Evolutionary conservation across 2,797 vertebrate genomes (phyloP).

Genomic region (Leptoclinus maculatus): DNA sequence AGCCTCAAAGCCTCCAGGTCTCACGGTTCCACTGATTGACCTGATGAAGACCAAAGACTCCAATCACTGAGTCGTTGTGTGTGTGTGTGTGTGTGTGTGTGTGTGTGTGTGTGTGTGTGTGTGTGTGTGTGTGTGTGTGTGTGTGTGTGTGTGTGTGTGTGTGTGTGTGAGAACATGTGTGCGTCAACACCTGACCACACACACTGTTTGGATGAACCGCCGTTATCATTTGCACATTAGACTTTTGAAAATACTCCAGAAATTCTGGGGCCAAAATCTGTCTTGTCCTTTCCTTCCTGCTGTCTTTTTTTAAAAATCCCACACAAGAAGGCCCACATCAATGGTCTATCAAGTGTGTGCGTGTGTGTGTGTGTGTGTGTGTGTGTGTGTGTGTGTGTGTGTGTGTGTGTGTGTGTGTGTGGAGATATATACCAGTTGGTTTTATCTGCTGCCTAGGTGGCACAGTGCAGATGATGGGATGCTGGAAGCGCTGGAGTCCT

Average conservation of each 20-base stretch:
- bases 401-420: background rate
- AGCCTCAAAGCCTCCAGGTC: slow-evolving; percentile 71
- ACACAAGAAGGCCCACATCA: slow-evolving; percentile 69
- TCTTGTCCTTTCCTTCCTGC: slow-evolving; percentile 63
- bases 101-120: slow-evolving; percentile 18
- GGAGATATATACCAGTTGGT: slow-evolving; percentile 47
- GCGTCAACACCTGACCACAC: slow-evolving; percentile 71
- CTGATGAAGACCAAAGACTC: slow-evolving; percentile 76
- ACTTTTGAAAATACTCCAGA: slow-evolving; percentile 64
- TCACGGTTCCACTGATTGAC: slow-evolving; percentile 76
- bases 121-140: slow-evolving; percentile 14
- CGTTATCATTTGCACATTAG: slow-evolving; percentile 77
- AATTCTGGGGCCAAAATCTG: slow-evolving; percentile 53
- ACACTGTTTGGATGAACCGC: slow-evolving; percentile 65
- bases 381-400: slow-evolving; percentile 11
- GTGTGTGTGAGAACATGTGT: slow-evolving; percentile 23
- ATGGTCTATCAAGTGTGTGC: slow-evolving; percentile 31
- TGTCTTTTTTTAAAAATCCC: slow-evolving; percentile 65
- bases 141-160: slow-evolving; percentile 48
- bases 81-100: background rate
- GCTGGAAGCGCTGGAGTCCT: slow-evolving; percentile 25
- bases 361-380: too few relatives aligned
- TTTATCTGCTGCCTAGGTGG: slow-evolving; percentile 50
- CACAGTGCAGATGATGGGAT: slow-evolving; percentile 37
- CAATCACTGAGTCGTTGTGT: slow-evolving; percentile 54